Percentiles rank a stretch among this genome's conserved stretches.
Conservation (phyloP, 2,797 vertebrate genomes). For the Craterocephalus amniculus region DNA sequence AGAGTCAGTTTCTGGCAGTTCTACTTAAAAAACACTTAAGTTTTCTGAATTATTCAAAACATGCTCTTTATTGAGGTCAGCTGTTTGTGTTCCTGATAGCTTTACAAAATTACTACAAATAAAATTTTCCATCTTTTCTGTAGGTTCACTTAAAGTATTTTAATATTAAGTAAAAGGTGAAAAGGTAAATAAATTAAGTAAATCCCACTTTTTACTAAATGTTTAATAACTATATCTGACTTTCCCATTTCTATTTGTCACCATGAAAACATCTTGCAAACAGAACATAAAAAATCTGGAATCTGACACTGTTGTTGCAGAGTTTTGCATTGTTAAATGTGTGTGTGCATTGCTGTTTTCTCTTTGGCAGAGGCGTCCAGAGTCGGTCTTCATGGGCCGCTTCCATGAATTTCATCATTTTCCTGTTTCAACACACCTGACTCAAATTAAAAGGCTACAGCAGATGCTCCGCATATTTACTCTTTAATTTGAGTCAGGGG, state of each 20-base stretch:
- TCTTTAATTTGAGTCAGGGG: too few relatives aligned
- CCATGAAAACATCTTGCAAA: background rate
- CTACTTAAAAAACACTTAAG: background rate
- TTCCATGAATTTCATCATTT: too few relatives aligned
- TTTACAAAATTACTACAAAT: too few relatives aligned
- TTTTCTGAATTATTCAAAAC: background rate
- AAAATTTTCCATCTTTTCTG: too few relatives aligned
- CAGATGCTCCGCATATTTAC: too few relatives aligned
- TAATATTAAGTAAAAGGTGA: too few relatives aligned
- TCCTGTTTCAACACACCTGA: too few relatives aligned
- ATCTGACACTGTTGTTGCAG: background rate
- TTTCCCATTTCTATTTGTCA: background rate
- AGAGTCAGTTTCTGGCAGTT: background rate
- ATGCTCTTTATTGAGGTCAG: background rate
- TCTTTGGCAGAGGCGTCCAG: too few relatives aligned
- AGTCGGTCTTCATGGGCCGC: too few relatives aligned
- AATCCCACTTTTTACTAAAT: background rate
- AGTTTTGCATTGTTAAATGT: background rate
- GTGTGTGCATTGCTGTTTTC: background rate
- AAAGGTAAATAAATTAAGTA: background rate
- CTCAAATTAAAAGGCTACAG: too few relatives aligned
- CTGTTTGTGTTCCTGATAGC: background rate
- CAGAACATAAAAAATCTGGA: background rate
- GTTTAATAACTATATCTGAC: background rate
- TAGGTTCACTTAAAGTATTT: too few relatives aligned